phyloP scores from a whole-genome alignment of 1,140 invertebrate species.

The Lasaia peninsularis region DNA sequence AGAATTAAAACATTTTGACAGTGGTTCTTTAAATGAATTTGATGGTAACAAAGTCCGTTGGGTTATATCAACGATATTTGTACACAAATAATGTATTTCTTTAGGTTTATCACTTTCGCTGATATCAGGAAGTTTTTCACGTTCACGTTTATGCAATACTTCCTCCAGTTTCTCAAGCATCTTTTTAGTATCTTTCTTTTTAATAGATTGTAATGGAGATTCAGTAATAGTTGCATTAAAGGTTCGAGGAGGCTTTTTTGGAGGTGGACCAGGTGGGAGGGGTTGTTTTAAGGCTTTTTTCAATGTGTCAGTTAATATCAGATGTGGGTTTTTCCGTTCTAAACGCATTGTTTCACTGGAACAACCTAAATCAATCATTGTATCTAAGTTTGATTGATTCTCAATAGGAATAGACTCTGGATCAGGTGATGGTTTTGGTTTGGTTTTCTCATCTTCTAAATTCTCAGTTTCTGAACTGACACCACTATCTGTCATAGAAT shows the following conservation, averaged over 20 bases:
- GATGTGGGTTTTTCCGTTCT: conserved; percentile 61
- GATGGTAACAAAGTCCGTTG: conserved; percentile 47
- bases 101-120: conserved; percentile 52
- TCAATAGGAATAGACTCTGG: conserved; percentile 34
- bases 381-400: conserved; percentile 40
- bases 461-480: conserved; percentile 74
- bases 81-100: conserved; percentile 74
- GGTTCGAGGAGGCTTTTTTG: conserved; percentile 84
- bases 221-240: conserved; percentile 59
- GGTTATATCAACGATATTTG: conserved; percentile 63
- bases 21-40: conserved; percentile 44
- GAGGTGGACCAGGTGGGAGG: conserved; percentile 81
- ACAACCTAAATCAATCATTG: conserved; percentile 48
- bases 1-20: conserved; percentile 77
- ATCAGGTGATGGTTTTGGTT: conserved; percentile 47
- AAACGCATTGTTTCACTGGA: conserved; percentile 66
- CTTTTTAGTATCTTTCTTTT: conserved; percentile 74
- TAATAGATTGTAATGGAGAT: conserved; percentile 31
- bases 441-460: conserved; percentile 50
- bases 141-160: conserved; percentile 75
- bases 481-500: conserved; percentile 68
- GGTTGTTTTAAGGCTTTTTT: conserved; percentile 81
- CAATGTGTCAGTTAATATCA: conserved; percentile 77
- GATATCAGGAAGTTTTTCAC: conserved; percentile 46
- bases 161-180: conserved; percentile 80